Base-by-base conservation (phyloP, 2,797 vertebrate genomes). In the Sebastes wilsoni region DNA sequence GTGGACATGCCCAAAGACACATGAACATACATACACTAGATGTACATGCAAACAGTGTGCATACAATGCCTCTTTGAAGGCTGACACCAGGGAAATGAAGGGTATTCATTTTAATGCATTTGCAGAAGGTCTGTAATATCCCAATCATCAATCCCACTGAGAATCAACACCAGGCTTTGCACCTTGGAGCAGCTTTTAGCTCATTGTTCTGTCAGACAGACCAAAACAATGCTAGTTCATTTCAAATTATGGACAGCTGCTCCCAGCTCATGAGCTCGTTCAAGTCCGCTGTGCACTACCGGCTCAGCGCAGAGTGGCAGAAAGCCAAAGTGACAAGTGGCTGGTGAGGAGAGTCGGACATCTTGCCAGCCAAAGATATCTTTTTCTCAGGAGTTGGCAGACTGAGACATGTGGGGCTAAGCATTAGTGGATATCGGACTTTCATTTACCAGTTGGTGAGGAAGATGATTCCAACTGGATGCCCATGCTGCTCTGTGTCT, bases 161-260 rank as follows among this genome's bases (percentile, higher is more conserved):
- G 75, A 72, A 72, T 58, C 64, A 28, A 72, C 34, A 56, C 5
- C 4, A 4, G 1, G 5, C 52, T 74, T 32, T 71, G 25, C 25
- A 18, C 20, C 66, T 30, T 1, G 1, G 52, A 10, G 5, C 55
- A 74, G 71, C 70, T 38, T 69, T 62, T 22, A 71, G 60, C 20
- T 77, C 65, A 30, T 46, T 74, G 68, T 65, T 80, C 84, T 52
- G 30, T 38, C 62, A 42, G 55, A 79, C 72, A 75, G 79, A 61
- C 28, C 64, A 12, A 2, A 65, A 62, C 60, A 68, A 34, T 65
- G 69, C 65, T 71, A 66, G 36, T 62, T 74, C 65, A 75, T 82
- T 70, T 76, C 20, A 67, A 70, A 75, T 49, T 66, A 77, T 5
- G 12, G 30, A 46, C 55, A 75, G 67, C 66, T 55, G 72, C 23